phyloP scores from a whole-genome alignment of 2,113 vertebrate species.

The Neogale vison region DNA sequence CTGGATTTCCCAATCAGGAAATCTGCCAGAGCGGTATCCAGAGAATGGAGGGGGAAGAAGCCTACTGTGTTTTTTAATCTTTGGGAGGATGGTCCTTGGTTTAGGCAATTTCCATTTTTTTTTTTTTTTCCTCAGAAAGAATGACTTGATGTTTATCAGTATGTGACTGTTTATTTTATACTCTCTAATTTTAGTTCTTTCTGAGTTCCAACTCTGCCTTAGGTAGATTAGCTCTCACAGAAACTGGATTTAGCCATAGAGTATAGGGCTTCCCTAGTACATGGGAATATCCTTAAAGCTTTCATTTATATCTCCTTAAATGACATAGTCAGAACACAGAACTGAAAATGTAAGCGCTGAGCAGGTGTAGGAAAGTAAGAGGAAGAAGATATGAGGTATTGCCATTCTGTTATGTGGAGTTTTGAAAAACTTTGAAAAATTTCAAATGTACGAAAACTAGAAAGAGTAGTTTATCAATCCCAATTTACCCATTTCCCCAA shows the following conservation, averaged over 20 bases:
- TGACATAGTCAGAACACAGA: neutral
- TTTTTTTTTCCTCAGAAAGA: slow-evolving; percentile 11
- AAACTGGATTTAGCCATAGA: neutral
- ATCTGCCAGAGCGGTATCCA: neutral
- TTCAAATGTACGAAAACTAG: neutral
- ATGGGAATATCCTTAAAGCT: neutral
- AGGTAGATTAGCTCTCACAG: neutral
- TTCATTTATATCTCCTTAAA: neutral
- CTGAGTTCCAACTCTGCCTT: slow-evolving; percentile 33
- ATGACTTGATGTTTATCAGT: neutral
- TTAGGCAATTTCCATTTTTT: neutral
- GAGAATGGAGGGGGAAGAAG: neutral
- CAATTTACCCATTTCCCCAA: neutral
- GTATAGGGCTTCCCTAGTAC: neutral
- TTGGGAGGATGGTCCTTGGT: neutral
- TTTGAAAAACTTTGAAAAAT: slow-evolving; percentile 14
- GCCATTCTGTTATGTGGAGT: neutral
- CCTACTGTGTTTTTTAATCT: slow-evolving; percentile 23
- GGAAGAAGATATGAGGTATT: neutral
- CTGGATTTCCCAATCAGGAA: slow-evolving; percentile 44
- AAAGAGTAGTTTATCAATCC: neutral
- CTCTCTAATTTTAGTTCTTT: neutral
- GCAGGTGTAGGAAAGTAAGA: neutral
- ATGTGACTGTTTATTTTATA: slow-evolving; percentile 27
- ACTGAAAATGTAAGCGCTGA: neutral